Evolutionary conservation across 2,888 invertebrate genomes (phyloP), one percentile per base, ranked within the genome.

Genomic region (Apotomis betuletana): DNA sequence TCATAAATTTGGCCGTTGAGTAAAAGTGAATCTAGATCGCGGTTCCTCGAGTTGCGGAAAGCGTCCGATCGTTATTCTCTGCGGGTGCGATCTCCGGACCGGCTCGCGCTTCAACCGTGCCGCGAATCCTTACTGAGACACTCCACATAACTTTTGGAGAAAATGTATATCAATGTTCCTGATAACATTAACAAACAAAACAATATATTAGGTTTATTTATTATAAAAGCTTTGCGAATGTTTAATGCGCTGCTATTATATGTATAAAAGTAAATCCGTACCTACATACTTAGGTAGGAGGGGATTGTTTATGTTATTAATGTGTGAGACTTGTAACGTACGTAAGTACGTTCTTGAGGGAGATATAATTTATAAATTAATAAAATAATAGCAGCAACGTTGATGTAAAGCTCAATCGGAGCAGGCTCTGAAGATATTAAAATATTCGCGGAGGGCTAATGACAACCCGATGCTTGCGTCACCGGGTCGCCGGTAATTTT

Each of bases 51-150:
- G 75, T 77, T 74, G 74, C 74, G 72, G 79, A 82, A 79, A 75
- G 73, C 75, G 74, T 78, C 82, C 76, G 65, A 84, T 88, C 79
- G 79, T 82, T 85, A 87, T 87, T 87, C 86, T 82, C 74, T 72
- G 55, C 74, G 77, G 74, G 83, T 83, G 76, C 81, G 78, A 80
- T 82, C 77, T 81, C 76, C 79, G 49, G 3, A 9, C 9, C 49
- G 49, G 49, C 9, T 10, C 9, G 49, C 49, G 44, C 44, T 8
- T 1, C 49, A 9, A 49, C 8, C 27, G 27, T 49, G 10, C 8
- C 49, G 10, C 9, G 9, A 9, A 10, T 49, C 49, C 49, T 49
- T 49, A 9, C 49, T 3, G 9, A 49, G 9, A 49, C 49, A 9
- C 49, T 49, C 10, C 49, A 8, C 5, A 8, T 9, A 2, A 49